Conservation (phyloP, 2,888 invertebrate species). For the Conchocele bisecta region DNA sequence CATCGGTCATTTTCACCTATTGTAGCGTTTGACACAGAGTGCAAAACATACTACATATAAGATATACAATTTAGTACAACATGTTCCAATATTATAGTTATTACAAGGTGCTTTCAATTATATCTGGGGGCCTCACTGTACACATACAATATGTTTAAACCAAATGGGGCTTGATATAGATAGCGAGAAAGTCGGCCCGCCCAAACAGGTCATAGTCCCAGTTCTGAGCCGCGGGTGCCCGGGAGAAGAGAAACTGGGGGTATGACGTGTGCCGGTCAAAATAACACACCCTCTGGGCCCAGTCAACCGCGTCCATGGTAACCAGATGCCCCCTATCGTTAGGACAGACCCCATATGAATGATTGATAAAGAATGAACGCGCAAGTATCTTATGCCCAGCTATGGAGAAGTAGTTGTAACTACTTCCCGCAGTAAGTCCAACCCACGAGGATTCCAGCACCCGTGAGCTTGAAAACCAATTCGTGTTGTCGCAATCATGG, state of each 20-base stretch:
- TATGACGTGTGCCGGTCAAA: neutral
- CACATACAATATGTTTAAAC: no score
- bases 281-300: neutral
- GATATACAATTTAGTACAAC: no score
- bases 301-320: neutral
- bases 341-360: neutral
- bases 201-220: neutral
- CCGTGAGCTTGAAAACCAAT: slow-evolving; percentile 18
- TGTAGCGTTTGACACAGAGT: no score
- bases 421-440: neutral
- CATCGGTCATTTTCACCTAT: no score
- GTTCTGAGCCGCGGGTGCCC: neutral
- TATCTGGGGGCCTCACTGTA: no score
- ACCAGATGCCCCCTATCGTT: neutral
- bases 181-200: neutral
- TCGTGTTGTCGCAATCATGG: neutral
- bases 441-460: neutral
- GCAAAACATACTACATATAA: no score
- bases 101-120: no score
- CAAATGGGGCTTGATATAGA: neutral
- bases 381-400: neutral
- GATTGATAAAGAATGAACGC: neutral
- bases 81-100: no score
- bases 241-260: neutral
- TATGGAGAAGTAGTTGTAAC: neutral